phyloP scores from a whole-genome alignment of 2,888 invertebrate species.

The Xestia c-nigrum region DNA sequence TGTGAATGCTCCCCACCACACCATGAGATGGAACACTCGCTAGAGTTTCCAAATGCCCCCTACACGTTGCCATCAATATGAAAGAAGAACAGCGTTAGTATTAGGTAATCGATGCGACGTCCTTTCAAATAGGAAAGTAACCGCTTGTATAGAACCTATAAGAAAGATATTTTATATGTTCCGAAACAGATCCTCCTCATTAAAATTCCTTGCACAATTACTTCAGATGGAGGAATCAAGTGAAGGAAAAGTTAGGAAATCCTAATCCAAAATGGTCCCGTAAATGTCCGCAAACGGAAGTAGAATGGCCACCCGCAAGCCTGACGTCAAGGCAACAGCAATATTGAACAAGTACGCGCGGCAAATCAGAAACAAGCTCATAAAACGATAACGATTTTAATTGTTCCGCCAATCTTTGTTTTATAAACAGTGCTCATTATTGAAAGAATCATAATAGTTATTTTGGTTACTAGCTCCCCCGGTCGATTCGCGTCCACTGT shows the following conservation, averaged over 20 bases:
- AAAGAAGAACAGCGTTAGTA: background rate
- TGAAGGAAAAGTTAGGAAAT: background rate
- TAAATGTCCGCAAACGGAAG: background rate
- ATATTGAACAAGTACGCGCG: conserved; percentile 64
- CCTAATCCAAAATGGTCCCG: background rate
- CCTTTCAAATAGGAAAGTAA: background rate
- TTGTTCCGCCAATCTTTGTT: conserved; percentile 78
- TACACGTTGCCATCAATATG: background rate
- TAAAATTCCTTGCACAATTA: background rate
- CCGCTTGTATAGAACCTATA: background rate
- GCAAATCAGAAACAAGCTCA: conserved; percentile 72
- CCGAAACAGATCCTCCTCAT: background rate
- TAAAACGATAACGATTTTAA: conserved; percentile 79
- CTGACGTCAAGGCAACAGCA: conserved; percentile 57
- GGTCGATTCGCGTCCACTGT: conserved; percentile 65
- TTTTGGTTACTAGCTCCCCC: conserved; percentile 71
- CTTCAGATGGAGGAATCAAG: background rate
- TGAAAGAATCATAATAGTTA: conserved; percentile 73
- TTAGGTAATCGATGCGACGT: background rate
- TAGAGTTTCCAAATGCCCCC: background rate
- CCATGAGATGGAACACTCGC: background rate
- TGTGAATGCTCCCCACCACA: background rate
- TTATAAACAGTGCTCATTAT: conserved; percentile 80
- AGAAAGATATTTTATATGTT: background rate
- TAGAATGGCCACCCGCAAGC: conserved; percentile 43